phyloP scores from a whole-genome alignment of 1,140 invertebrate species.

The Lordiphosa collinella region DNA sequence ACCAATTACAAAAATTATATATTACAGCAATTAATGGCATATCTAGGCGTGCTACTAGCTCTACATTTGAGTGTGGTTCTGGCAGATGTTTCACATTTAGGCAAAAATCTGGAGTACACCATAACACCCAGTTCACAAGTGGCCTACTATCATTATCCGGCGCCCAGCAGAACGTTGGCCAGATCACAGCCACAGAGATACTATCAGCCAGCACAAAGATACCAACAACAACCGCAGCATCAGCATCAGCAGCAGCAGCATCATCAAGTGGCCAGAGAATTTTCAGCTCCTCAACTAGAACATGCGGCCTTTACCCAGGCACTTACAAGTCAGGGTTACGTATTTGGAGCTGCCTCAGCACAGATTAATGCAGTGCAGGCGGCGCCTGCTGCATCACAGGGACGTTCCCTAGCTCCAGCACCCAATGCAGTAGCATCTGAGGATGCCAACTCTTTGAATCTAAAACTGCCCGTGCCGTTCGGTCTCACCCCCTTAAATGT shows the following conservation, averaged over 20 bases:
- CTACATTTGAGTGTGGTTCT: constrained; percentile 9
- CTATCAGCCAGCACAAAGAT: constrained; percentile 1
- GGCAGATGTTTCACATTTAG: constrained; percentile 47
- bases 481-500: constrained; percentile 66
- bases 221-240: neutral
- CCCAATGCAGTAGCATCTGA: neutral
- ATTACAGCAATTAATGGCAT: constrained; percentile 40
- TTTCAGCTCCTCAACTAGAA: constrained; percentile 56
- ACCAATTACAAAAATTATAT: constrained; percentile 1
- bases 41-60: constrained; percentile 16
- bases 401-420: constrained; percentile 24
- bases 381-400: constrained; percentile 19
- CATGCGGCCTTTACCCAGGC: constrained; percentile 70
- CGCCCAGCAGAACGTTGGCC: constrained; percentile 23
- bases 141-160: constrained; percentile 67
- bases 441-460: constrained; percentile 58
- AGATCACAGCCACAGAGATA: constrained; percentile 3
- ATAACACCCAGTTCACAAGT: constrained; percentile 54
- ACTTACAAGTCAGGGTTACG: constrained; percentile 64
- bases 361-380: constrained; percentile 2
- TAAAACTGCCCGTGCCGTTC: constrained; percentile 68
- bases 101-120: constrained; percentile 38
- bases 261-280: constrained; percentile 42
- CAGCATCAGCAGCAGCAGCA: constrained; percentile 19
- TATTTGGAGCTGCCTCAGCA: constrained; percentile 33